Evolutionary conservation across 2,113 vertebrate genomes (phyloP), one percentile per base, ranked within the genome.

Genomic region (Microcebus griseorufus): DNA sequence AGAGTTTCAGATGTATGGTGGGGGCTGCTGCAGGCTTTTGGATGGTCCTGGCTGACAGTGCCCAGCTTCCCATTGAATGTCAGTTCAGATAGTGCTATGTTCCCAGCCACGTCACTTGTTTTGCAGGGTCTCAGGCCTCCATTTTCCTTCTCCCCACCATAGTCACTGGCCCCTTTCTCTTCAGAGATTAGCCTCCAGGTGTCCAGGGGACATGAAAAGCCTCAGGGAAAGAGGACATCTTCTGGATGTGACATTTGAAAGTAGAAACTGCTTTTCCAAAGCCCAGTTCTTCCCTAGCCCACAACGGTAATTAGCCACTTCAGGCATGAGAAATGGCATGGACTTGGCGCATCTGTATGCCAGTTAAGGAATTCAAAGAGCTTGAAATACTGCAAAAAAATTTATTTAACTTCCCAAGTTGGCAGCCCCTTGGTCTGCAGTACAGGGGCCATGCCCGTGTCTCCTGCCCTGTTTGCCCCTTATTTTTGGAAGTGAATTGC

Each of bases 221-320:
- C 32, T 90, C 62, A 78, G 37, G 60, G 16, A 81, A 81, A 75
- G 51, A 97, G 25, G 75, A 62, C 39, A 34, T 81, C 39, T 88
- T 94, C 37, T 90, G 65, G 51, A 81, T 39, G 42, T 84, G 72
- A 17, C 73, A 83, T 88, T 53, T 75, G 64, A 70, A 93, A 95
- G 67, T 51, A 8, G 18, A 93, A 97, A 90, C 13, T 76, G 32
- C 22, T 90, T 97, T 97, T 58, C 51, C 39, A 18, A 97, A 75
- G 20, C 27, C 39, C 39, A 80, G 8, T 60, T 93, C 32, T 92
- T 91, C 58, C 75, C 75, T 83, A 76, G 58, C 45, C 83, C 65
- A 81, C 18, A 76, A 13, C 62, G n/a, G n/a, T 53, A 94, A 93
- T 88, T 80, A 93, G 62, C 85, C 69, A 95, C 86, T 93, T 89